Percentiles rank a stretch among this genome's conserved stretches.
Conservation (phyloP, 2,797 vertebrate species). For the Eleutherodactylus coqui region DNA sequence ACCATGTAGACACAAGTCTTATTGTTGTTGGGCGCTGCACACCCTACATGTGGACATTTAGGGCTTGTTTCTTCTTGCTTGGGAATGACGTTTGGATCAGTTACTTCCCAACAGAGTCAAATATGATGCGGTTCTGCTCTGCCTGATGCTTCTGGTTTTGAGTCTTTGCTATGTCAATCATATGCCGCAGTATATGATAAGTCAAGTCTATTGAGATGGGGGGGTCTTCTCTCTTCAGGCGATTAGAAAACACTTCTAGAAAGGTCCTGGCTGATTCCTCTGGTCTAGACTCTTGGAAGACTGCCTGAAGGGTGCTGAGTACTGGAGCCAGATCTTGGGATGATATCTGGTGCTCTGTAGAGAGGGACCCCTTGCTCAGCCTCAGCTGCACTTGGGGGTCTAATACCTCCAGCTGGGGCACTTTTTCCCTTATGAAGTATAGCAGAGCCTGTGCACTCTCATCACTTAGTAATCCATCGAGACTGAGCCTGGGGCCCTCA, state of each 20-base stretch:
- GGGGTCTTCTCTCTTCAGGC: conserved; percentile 81
- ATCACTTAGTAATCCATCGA: conserved; percentile 70
- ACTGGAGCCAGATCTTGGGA: conserved; percentile 59
- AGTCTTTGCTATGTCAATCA: conserved; percentile 87
- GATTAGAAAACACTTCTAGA: conserved; percentile 65
- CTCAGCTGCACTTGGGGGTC: conserved; percentile 48
- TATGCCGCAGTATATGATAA: conserved; percentile 91
- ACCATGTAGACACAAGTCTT: background rate
- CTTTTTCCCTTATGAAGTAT: conserved; percentile 70
- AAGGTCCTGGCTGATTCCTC: conserved; percentile 60
- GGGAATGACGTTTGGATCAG: background rate
- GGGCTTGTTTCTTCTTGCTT: background rate
- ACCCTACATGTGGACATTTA: conserved; percentile 8
- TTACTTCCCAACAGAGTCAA: conserved; percentile 91
- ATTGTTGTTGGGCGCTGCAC: background rate
- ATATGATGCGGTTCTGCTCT: conserved; percentile 85
- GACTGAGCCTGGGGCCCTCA: conserved; percentile 68
- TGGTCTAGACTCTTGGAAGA: conserved; percentile 45
- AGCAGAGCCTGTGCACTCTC: conserved; percentile 69
- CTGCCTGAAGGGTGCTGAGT: conserved; percentile 59
- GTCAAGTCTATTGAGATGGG: conserved; percentile 93
- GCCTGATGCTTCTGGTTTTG: conserved; percentile 89
- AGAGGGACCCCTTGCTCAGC: conserved; percentile 58
- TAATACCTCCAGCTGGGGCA: conserved; percentile 65
- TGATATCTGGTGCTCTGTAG: conserved; percentile 49